Base-by-base conservation (phyloP, 2,888 invertebrate genomes). In the Yponomeuta plumbellus region DNA sequence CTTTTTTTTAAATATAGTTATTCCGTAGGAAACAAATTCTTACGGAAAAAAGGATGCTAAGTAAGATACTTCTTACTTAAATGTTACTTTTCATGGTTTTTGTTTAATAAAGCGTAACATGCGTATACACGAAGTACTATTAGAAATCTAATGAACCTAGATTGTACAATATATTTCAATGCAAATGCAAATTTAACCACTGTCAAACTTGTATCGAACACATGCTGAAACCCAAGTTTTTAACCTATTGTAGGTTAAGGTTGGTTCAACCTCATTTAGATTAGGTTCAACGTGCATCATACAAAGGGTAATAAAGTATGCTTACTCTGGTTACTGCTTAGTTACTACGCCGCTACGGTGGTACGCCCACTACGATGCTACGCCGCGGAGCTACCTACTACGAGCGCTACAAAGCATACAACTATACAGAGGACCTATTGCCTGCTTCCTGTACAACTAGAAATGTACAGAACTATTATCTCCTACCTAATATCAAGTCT, bases 231-330 rank as follows among this genome's bases (percentile, higher is more conserved):
- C 17, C 13, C 3, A 13, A 52, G 17, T 17, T 17, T 3, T 17
- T 52, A 52, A 52, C 13, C 17, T 17, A 5, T 17, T 17, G 4
- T 17, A 17, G 13, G 44, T 13, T 52, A 52, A 13, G 44, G 44
- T 52, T 52, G 17, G 13, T 52, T 44, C 13, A 13, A 13, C 5
- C 17, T 17, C 44, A 52, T n/a, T 23, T 68, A 67, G 63, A 64
- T 66, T 64, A 70, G 26, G 26, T 26, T 26, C 69, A 68, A 70
- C 68, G 66, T 67, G 69, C 69, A 70, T 66, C 70, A 67, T 59
- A 68, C 68, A 69, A 71, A 69, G 71, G 71, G 69, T 70, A 71
- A 70, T 71, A 73, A 73, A 70, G 71, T 73, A 34, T 72, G 74
- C 75, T 72, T 69, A 71, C 69, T 69, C 69, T 67, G 71, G 34